Percentiles rank a stretch among this genome's conserved stretches.
These are phyloP conservation scores for Aeoliscus strigatus DNA, from an alignment of 2,797 vertebrate species.

Conservation along the genomic window DNA sequence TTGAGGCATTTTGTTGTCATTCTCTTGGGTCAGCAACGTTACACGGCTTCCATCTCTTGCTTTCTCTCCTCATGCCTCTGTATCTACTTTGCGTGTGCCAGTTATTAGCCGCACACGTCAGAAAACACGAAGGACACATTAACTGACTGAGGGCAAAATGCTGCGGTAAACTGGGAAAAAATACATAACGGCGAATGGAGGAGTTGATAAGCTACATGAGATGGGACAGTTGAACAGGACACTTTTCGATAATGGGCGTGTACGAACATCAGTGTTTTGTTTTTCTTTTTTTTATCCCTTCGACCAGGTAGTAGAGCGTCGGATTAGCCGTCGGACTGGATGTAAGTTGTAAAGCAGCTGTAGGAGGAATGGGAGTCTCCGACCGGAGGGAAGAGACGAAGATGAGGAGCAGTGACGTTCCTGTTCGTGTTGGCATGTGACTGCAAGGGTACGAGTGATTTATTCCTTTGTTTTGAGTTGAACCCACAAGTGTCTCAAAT, in stretches of 20 bases:
- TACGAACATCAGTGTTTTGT: constrained; percentile 13
- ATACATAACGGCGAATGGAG: constrained; percentile 24
- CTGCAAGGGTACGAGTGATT: constrained; percentile 26
- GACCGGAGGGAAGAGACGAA: constrained; percentile 27
- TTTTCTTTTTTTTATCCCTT: no score
- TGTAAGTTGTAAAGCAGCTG: constrained; percentile 53
- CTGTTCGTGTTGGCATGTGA: constrained; percentile 31
- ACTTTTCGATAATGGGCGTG: constrained; percentile 35
- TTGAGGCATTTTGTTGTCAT: constrained; percentile 64
- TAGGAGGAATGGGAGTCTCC: constrained; percentile 46
- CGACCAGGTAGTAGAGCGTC: constrained; percentile 11
- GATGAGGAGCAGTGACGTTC: constrained; percentile 33
- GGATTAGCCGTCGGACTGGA: constrained; percentile 7
- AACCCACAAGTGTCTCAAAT: constrained; percentile 23
- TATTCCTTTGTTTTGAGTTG: background rate
- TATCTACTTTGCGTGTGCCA: constrained; percentile 5
- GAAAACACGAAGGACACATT: background rate
- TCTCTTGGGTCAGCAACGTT: constrained; percentile 31
- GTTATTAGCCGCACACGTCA: background rate
- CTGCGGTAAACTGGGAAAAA: constrained; percentile 37
- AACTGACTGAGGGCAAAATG: constrained; percentile 7
- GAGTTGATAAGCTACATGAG: constrained; percentile 6
- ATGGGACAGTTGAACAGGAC: constrained; percentile 27
- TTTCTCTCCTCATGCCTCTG: background rate
- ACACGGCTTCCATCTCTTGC: constrained; percentile 7